Evolutionary conservation across 2,797 vertebrate genomes (phyloP).

Genomic region (Rhynchonycteris naso): DNA sequence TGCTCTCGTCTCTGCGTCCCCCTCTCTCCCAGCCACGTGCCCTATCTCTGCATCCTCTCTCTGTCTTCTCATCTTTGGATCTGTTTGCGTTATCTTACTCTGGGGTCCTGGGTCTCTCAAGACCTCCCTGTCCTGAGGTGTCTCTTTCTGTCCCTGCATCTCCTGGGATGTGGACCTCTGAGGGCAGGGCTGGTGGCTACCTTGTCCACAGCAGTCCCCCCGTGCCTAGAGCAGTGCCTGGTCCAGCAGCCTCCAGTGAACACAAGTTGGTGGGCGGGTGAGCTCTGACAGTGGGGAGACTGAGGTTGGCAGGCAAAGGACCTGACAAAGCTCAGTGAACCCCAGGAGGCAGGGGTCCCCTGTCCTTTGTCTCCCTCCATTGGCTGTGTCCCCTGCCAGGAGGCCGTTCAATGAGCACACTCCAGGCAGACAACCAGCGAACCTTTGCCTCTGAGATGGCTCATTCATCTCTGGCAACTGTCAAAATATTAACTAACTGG

Average conservation of each 20-base stretch:
- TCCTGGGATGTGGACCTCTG: neutral
- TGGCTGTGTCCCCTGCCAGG: neutral
- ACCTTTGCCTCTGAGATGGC: neutral
- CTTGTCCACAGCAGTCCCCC: neutral
- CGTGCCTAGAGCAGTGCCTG: neutral
- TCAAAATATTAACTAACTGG: slow-evolving; percentile 42
- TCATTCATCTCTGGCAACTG: neutral
- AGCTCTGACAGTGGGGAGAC: neutral
- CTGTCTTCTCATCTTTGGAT: neutral
- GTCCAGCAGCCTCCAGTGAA: neutral
- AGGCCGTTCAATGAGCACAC: rapidly evolving
- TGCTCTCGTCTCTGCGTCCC: rapidly evolving
- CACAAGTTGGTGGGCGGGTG: neutral
- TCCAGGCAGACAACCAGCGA: neutral
- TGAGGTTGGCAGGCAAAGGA: neutral
- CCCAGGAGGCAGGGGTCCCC: neutral
- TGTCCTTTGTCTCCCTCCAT: rapidly evolving
- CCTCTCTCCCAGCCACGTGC: neutral
- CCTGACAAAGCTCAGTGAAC: neutral
- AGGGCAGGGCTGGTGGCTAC: neutral
- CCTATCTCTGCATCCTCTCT: neutral
- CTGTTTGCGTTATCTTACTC: rapidly evolving
- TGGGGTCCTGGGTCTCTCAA: neutral
- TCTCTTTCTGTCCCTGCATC: neutral
- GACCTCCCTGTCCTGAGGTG: neutral